A percentile compares a stretch with the other conserved stretches of the same genome.
phyloP scores from a whole-genome alignment of 2,888 invertebrate genomes.

The Halictus ligatus region DNA sequence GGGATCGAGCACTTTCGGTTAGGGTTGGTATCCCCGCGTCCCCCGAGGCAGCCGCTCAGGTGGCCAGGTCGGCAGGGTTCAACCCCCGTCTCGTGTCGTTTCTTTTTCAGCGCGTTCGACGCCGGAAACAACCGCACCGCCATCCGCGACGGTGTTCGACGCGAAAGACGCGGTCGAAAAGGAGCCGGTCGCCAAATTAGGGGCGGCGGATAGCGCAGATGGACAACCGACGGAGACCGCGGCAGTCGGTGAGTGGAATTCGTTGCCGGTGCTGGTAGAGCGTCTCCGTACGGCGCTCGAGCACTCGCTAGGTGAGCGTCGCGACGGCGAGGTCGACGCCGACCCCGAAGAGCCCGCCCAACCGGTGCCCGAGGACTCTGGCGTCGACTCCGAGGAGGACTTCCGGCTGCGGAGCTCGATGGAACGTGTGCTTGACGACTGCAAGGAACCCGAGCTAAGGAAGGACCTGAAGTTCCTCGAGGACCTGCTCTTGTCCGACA shows the following conservation, averaged over 20 bases:
- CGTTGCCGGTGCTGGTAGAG: constrained; percentile 84
- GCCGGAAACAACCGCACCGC: constrained; percentile 30
- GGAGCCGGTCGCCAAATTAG: constrained; percentile 33
- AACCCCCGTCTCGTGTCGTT: constrained; percentile 58
- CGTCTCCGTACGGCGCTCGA: constrained; percentile 84
- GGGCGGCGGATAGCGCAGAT: constrained; percentile 29
- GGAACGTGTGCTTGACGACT: constrained; percentile 78
- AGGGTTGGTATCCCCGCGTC: constrained; percentile 9
- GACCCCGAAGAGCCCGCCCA: constrained; percentile 35
- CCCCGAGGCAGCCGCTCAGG: constrained; percentile 3
- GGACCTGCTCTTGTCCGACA: constrained; percentile 90
- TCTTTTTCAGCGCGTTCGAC: constrained; percentile 58
- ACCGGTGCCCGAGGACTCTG: constrained; percentile 67
- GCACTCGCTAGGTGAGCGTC: constrained; percentile 67
- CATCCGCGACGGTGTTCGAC: constrained; percentile 7
- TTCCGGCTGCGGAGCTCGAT: constrained; percentile 85
- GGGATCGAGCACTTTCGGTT: neutral
- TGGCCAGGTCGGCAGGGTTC: constrained; percentile 51
- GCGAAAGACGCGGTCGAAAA: constrained; percentile 18
- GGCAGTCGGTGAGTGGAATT: constrained; percentile 84
- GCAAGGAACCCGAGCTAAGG: constrained; percentile 83
- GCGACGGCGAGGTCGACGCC: neutral
- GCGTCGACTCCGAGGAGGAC: constrained; percentile 88
- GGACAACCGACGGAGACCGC: constrained; percentile 57
- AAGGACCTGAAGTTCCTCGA: constrained; percentile 85